These are phyloP conservation scores for Podocnemis expansa DNA, from an alignment of 2,113 vertebrate species.

Conservation along the genomic window DNA sequence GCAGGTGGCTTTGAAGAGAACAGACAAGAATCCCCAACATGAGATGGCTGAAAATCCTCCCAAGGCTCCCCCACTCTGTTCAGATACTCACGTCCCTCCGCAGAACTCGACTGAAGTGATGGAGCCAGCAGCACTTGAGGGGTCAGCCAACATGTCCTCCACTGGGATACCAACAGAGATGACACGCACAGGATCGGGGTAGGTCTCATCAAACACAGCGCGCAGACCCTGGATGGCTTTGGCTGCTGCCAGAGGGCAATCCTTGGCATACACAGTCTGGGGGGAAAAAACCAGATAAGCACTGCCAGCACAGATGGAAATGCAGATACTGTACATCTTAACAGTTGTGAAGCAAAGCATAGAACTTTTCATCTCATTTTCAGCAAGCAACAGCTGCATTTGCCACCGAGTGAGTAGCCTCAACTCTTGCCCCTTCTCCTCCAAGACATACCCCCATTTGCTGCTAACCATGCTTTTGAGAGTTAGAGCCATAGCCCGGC, in stretches of 20 bases:
- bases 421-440: not conserved
- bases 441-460: not conserved
- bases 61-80: accelerated
- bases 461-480: not conserved
- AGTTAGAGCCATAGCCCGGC: not conserved
- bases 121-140: conserved; percentile 87
- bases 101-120: conserved; percentile 95
- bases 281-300: accelerated
- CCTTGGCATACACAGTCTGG: conserved; percentile 89
- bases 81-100: conserved; percentile 92
- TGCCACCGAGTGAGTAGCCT: not conserved
- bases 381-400: not conserved
- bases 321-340: not conserved
- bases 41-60: not conserved
- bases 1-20: conserved; percentile 86
- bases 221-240: conserved; percentile 97
- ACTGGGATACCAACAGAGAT: conserved; percentile 93
- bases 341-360: not conserved
- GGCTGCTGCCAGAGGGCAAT: conserved; percentile 88
- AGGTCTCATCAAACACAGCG: conserved; percentile 97
- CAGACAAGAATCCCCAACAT: not conserved
- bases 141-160: conserved; percentile 89
- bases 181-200: conserved; percentile 95
- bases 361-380: not conserved
- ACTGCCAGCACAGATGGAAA: not conserved